Conservation (phyloP, 1,140 invertebrate genomes). For the Drosophila paulistorum region DNA sequence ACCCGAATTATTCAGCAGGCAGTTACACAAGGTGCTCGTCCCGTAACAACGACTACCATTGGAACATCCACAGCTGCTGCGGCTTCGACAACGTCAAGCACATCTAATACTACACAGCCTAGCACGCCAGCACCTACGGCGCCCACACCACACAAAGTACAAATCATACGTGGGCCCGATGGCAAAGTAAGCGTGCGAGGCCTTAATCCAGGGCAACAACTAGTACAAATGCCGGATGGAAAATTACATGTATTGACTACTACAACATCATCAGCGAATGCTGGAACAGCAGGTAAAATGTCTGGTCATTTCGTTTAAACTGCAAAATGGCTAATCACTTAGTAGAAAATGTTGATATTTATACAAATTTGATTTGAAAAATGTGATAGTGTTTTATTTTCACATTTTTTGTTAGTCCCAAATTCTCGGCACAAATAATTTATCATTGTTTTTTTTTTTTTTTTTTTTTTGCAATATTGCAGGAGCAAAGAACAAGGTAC, state of each 20-base stretch:
- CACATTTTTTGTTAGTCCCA: no score
- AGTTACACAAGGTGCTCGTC: constrained; percentile 57
- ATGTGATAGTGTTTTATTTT: no score
- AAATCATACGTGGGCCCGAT: constrained; percentile 94
- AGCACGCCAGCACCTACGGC: constrained; percentile 78
- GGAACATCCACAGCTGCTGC: constrained; percentile 64
- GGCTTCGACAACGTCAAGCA: constrained; percentile 33
- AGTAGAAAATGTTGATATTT: background rate
- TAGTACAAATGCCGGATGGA: constrained; percentile 96
- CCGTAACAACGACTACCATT: constrained; percentile 33
- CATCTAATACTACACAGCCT: constrained; percentile 30
- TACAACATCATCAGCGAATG: constrained; percentile 56
- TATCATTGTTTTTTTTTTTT: background rate
- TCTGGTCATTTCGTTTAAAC: background rate
- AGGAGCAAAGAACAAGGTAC: constrained; percentile 61
- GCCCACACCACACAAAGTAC: constrained; percentile 91
- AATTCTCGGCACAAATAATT: no score
- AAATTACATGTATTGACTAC: constrained; percentile 94
- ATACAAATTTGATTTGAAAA: background rate
- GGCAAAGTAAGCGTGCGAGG: constrained; percentile 96
- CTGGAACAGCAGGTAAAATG: constrained; percentile 69
- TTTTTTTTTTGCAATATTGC: background rate
- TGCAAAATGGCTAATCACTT: background rate
- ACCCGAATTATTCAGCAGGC: constrained; percentile 88
- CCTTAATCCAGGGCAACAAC: constrained; percentile 95